Evolutionary conservation across 2,888 invertebrate genomes (phyloP).

Genomic region (Mesorhabditis belari): DNA sequence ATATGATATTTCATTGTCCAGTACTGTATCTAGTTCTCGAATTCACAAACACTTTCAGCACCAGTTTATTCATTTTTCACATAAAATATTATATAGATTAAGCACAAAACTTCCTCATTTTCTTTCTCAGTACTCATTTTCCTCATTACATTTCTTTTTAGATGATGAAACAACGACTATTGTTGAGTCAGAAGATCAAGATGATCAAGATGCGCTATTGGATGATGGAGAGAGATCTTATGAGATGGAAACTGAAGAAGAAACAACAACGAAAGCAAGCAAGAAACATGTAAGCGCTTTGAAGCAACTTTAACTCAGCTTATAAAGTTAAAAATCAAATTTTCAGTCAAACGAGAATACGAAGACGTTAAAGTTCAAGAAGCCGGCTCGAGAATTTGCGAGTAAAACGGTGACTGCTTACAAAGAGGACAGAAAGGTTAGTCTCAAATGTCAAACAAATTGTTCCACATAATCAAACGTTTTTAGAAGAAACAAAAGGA

Average conservation of each 20-base stretch:
- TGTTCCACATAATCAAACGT: too few relatives aligned
- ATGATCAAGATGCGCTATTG: neutral
- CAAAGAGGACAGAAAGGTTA: constrained; percentile 1
- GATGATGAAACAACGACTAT: constrained; percentile 2
- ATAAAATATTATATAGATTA: too few relatives aligned
- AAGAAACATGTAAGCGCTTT: neutral
- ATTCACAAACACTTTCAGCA: too few relatives aligned
- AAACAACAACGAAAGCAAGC: neutral
- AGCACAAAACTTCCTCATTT: too few relatives aligned
- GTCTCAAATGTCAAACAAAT: neutral
- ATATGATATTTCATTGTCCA: too few relatives aligned
- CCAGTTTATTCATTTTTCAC: too few relatives aligned
- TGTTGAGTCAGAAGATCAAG: constrained; percentile 1
- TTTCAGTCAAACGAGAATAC: constrained; percentile 3
- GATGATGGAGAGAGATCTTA: neutral
- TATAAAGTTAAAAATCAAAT: too few relatives aligned
- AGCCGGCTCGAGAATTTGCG: neutral
- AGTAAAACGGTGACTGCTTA: neutral
- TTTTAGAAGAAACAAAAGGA: neutral
- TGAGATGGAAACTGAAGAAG: neutral
- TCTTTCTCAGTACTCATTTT: too few relatives aligned
- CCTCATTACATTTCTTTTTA: neutral
- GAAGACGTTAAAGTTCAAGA: neutral
- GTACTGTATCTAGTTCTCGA: too few relatives aligned
- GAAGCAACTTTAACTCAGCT: too few relatives aligned